Conservation (phyloP, 2,888 invertebrate species). For the Lasioglossum leucozonium region DNA sequence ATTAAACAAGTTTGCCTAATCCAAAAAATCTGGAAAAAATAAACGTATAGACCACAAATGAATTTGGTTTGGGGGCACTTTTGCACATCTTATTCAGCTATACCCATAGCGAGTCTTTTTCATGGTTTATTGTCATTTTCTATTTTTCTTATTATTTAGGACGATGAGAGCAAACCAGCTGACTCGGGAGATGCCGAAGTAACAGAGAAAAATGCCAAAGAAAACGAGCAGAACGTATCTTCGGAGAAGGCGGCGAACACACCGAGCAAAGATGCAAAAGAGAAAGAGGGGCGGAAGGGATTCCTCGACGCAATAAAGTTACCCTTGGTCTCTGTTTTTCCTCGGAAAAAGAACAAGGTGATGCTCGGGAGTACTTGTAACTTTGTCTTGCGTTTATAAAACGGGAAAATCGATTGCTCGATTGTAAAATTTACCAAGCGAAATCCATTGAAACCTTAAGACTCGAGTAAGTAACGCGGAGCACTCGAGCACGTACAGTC, state of each 20-base stretch:
- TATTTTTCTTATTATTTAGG: conserved; percentile 60
- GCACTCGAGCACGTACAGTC: conserved; percentile 46
- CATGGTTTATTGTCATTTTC: background rate
- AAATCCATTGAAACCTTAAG: conserved; percentile 37
- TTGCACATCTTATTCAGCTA: background rate
- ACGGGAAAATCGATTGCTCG: background rate
- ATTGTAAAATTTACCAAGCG: background rate
- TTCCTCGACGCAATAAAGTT: conserved; percentile 87
- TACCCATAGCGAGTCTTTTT: background rate
- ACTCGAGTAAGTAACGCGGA: conserved; percentile 10
- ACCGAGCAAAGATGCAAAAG: conserved; percentile 77
- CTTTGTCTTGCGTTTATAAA: conserved; percentile 6
- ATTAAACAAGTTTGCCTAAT: background rate
- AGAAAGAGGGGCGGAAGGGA: conserved; percentile 81
- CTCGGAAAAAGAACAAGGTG: conserved; percentile 81
- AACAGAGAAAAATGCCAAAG: conserved; percentile 73
- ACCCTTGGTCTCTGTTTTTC: conserved; percentile 87
- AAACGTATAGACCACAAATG: too few relatives aligned
- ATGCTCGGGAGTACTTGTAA: background rate
- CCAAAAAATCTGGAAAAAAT: background rate
- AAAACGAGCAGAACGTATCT: conserved; percentile 74
- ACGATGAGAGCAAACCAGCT: conserved; percentile 80
- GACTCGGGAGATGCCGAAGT: conserved; percentile 75
- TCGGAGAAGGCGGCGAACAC: conserved; percentile 77
- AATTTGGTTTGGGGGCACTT: background rate